These are phyloP conservation scores for Rhyacichthys aspro DNA, from an alignment of 2,797 vertebrate species.

Conservation along the genomic window DNA sequence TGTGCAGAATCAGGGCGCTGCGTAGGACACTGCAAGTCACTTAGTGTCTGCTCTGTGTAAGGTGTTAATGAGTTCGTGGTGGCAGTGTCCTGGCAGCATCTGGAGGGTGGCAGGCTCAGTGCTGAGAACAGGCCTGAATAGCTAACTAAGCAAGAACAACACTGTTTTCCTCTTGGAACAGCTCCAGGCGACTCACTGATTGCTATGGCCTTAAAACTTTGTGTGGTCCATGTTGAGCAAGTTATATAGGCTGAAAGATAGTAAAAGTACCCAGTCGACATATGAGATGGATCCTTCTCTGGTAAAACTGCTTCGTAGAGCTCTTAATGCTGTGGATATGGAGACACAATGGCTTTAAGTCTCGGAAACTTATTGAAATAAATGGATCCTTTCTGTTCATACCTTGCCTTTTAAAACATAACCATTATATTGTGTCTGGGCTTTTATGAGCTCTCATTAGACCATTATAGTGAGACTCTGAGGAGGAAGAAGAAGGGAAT, in stretches of 20 bases:
- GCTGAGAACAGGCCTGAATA: conserved; percentile 19
- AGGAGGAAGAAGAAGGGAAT: neutral
- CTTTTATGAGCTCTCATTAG: neutral
- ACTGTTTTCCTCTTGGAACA: conserved; percentile 1
- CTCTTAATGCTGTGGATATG: too few relatives aligned
- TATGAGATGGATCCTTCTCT: too few relatives aligned
- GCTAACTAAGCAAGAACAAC: conserved; percentile 28
- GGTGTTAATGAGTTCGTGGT: conserved; percentile 39
- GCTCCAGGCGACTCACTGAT: conserved; percentile 14
- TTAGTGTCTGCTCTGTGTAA: conserved; percentile 9
- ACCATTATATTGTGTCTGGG: neutral
- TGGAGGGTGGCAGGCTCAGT: conserved; percentile 25
- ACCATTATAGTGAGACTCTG: neutral
- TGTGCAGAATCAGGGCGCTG: conserved; percentile 11
- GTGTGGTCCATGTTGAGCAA: neutral
- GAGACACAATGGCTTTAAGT: too few relatives aligned
- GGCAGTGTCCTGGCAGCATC: conserved; percentile 20
- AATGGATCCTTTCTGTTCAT: neutral
- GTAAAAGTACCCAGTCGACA: conserved; percentile 1
- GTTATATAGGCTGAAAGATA: conserved; percentile 28
- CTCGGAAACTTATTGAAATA: neutral
- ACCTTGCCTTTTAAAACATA: neutral
- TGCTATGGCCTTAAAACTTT: conserved; percentile 4
- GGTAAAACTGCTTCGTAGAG: too few relatives aligned
- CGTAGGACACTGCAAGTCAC: conserved; percentile 29